Evolutionary conservation across 2,113 vertebrate species (phyloP), one percentile per base, ranked within the genome.

Genomic region (Lucifuga dentata): DNA sequence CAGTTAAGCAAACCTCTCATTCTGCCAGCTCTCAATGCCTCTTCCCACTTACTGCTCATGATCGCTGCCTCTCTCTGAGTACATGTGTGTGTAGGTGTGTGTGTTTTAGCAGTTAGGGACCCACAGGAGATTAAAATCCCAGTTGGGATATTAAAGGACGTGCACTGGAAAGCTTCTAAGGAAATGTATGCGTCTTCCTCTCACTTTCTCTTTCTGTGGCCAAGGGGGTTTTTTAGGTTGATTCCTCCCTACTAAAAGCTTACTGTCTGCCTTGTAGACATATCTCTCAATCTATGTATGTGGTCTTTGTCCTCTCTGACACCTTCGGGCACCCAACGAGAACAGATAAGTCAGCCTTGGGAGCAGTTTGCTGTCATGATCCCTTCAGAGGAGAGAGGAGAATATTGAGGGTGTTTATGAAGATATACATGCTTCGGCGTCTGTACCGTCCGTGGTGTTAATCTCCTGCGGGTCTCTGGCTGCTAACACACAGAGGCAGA

Each of bases 271-370:
- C 74, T 74, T 51, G 40, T 43, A 60, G 73, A 80, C 70, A 76
- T 73, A 79, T 51, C 60, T 89, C 74, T 86, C 68, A 77, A 69
- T 88, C 73, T 79, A 65, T 44, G 78, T 24, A 49, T 53, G 62
- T 71, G 74, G 68, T 68, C 65, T 70, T 62, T 49, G 43, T 68
- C 24, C 43, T 61, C 61, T 24, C 45, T 41, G 68, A 2, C 8
- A 62, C 66, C 78, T 63, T 62, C 43, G 1, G 8, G 82, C 49
- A 45, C 59, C 67, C 45, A 4, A 71, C 12, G 29, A 68, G 66
- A 74, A 69, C 61, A 68, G 69, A 80, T 79, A 82, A 79, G 70
- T 80, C 68, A 75, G 82, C 70, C 77, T 43, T 15, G 52, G 72
- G 67, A 81, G 57, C 64, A 36, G 49, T 46, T 86, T 45, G 52